Conservation (phyloP, 2,888 invertebrate genomes). For the Epiblema foenella region DNA sequence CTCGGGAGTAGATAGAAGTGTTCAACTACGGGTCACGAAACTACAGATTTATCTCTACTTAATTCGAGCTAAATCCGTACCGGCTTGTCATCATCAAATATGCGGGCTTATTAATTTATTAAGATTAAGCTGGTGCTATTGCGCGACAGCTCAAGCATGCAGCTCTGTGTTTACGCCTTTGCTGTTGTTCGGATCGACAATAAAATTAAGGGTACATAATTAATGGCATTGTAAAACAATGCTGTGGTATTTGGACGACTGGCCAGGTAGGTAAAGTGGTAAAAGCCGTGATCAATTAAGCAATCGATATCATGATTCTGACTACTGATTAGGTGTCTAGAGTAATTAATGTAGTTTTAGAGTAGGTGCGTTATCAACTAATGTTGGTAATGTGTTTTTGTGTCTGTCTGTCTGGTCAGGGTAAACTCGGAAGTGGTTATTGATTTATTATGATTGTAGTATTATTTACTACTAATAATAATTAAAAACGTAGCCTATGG, state of each 20-base stretch:
- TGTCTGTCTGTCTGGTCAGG: not conserved
- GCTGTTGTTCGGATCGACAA: conserved; percentile 40
- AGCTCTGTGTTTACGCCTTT: conserved; percentile 36
- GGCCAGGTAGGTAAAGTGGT: conserved; percentile 12
- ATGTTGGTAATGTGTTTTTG: conserved; percentile 5
- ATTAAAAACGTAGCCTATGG: too few relatives aligned
- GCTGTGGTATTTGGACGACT: conserved; percentile 21
- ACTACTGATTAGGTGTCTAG: conserved; percentile 7
- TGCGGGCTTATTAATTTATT: conserved; percentile 34
- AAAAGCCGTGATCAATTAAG: conserved; percentile 33
- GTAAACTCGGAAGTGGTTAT: conserved; percentile 1
- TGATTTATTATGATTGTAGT: not conserved
- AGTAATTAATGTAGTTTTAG: conserved; percentile 19
- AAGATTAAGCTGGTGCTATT: conserved; percentile 21
- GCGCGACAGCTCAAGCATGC: conserved; percentile 12
- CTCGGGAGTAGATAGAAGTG: conserved; percentile 23
- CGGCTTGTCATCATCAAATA: conserved; percentile 35
- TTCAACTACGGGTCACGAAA: conserved; percentile 26
- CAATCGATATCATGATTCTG: conserved; percentile 23
- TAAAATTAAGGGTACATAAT: conserved; percentile 41
- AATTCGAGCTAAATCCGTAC: conserved; percentile 24
- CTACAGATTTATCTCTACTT: conserved; percentile 31
- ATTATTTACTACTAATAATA: not conserved
- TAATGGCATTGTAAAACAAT: conserved; percentile 42
- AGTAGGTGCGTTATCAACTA: not conserved